phyloP scores from a whole-genome alignment of 2,113 vertebrate species.

The Crocuta crocuta region DNA sequence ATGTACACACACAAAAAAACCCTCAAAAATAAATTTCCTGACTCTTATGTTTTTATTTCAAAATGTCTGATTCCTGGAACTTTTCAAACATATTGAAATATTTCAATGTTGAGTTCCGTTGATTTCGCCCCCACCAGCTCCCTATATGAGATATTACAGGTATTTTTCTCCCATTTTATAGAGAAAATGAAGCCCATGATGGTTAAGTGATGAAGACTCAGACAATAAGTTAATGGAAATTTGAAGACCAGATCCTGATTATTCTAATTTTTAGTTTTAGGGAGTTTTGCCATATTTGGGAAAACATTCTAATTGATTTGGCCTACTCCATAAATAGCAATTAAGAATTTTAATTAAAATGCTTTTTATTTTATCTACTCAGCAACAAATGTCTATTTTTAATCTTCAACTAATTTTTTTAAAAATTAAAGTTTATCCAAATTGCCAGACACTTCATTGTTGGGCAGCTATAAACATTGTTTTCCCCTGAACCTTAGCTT shows the following conservation, averaged over 20 bases:
- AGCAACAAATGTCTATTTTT: neutral
- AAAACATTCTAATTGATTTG: neutral
- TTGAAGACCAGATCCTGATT: neutral
- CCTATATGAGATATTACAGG: neutral
- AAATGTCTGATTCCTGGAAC: conserved; percentile 11
- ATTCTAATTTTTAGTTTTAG: conserved; percentile 17
- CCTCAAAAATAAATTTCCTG: neutral
- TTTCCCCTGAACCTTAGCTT: neutral
- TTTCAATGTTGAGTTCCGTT: neutral
- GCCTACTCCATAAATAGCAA: neutral
- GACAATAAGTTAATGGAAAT: neutral
- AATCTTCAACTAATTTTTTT: neutral
- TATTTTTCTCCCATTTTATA: neutral
- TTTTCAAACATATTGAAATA: neutral
- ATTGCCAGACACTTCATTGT: neutral
- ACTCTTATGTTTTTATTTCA: neutral
- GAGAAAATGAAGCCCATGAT: neutral
- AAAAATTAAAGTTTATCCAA: conserved; percentile 21
- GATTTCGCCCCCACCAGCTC: rapidly evolving
- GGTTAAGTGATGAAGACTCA: neutral
- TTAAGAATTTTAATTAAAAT: neutral
- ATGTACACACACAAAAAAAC: neutral
- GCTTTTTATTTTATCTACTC: neutral
- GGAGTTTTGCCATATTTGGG: neutral
- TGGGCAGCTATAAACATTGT: neutral